phyloP scores from a whole-genome alignment of 64 coral and sea anemone genomes.

The Dendronephthya gigantea region DNA sequence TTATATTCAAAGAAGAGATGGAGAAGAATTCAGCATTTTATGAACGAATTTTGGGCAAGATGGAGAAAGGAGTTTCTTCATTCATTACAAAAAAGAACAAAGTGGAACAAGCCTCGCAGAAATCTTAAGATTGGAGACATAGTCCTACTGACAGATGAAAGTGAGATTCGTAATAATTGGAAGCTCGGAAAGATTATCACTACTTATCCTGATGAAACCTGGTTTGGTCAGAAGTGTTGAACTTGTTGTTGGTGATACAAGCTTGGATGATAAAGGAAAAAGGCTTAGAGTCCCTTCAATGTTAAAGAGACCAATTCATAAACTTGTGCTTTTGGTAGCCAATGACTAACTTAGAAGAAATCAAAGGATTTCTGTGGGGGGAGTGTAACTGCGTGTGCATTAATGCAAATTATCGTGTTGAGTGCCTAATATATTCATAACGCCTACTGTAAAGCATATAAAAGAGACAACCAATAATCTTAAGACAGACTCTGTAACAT shows the following conservation, averaged over 20 bases:
- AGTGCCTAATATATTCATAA: no score
- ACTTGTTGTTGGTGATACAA: neutral
- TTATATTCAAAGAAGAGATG: no score
- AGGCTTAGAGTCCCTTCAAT: neutral
- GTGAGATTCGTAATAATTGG: conserved; percentile 1
- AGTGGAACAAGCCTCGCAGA: conserved; percentile 2
- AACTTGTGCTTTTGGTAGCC: neutral
- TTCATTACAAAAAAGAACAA: neutral
- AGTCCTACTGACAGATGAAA: neutral
- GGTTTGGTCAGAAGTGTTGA: neutral
- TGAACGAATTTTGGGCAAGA: conserved; percentile 1
- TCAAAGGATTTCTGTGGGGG: no score
- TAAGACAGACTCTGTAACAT: no score
- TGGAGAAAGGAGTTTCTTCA: conserved; percentile 22
- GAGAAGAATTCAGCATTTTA: conserved; percentile 4
- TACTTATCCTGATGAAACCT: neutral
- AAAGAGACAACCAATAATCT: no score
- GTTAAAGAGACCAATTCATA: neutral
- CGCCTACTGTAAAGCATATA: no score
- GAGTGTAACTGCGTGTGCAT: no score
- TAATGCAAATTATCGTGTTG: no score
- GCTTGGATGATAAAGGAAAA: no score
- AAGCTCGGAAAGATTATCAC: neutral
- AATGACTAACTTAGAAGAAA: no score
- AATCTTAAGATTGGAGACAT: conserved; percentile 18